A percentile compares a stretch with the other conserved stretches of the same genome.
phyloP scores from a whole-genome alignment of 2,797 vertebrate species.

The Cynodonichthys magdalenae region DNA sequence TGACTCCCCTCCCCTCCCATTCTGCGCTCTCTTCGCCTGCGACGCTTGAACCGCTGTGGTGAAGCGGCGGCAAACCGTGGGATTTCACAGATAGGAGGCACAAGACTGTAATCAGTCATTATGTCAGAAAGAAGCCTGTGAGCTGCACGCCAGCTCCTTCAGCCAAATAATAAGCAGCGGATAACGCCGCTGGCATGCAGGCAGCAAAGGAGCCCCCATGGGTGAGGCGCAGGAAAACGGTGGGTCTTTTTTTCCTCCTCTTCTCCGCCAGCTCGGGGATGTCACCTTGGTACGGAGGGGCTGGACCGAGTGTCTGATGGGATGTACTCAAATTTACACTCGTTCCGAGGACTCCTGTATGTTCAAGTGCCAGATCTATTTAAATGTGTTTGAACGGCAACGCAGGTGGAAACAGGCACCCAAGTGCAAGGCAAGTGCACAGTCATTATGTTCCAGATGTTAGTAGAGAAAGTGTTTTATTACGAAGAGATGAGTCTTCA shows the following conservation, averaged over 20 bases:
- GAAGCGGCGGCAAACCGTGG: slow-evolving; percentile 55
- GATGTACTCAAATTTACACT: slow-evolving; percentile 4
- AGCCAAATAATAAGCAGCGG: slow-evolving; percentile 81
- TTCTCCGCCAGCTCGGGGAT: slow-evolving; percentile 36
- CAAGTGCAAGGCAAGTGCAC: neutral
- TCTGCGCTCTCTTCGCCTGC: slow-evolving; percentile 37
- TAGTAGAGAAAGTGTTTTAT: neutral
- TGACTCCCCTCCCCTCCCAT: neutral
- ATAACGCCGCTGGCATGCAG: slow-evolving; percentile 60
- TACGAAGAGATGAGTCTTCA: neutral
- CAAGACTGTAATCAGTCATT: slow-evolving; percentile 83
- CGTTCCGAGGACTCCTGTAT: slow-evolving; percentile 16
- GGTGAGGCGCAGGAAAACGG: slow-evolving; percentile 39
- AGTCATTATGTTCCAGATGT: neutral
- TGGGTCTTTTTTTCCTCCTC: slow-evolving; percentile 31
- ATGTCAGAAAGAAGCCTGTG: slow-evolving; percentile 73
- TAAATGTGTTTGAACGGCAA: neutral
- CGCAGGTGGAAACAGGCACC: neutral
- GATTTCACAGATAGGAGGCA: slow-evolving; percentile 69
- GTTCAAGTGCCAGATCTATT: slow-evolving; percentile 10
- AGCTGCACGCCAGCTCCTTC: slow-evolving; percentile 71
- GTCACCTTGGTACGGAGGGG: slow-evolving; percentile 57
- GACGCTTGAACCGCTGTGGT: slow-evolving; percentile 43
- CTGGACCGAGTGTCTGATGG: slow-evolving; percentile 32
- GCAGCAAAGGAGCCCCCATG: slow-evolving; percentile 43